Conservation (phyloP, 2,113 vertebrate species). For the Caretta caretta region DNA sequence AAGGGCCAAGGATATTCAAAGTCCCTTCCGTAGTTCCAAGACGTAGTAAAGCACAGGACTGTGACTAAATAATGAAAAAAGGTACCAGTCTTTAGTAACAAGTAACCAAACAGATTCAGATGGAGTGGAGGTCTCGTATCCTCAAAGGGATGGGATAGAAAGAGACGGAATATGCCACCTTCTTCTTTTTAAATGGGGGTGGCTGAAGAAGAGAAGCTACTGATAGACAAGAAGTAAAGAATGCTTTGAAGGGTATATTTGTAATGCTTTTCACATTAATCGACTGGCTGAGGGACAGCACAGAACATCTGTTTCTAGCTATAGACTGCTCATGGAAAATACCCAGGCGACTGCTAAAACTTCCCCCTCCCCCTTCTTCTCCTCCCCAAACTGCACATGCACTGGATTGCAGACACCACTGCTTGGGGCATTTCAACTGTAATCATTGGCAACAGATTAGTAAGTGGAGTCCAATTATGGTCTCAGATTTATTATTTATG, state of each 20-base stretch:
- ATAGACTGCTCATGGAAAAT: slow-evolving; percentile 82
- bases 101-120: background rate
- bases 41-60: background rate
- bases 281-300: slow-evolving; percentile 59
- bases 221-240: slow-evolving; percentile 8
- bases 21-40: background rate
- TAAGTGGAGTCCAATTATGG: slow-evolving; percentile 2
- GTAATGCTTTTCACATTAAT: slow-evolving; percentile 70
- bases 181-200: background rate
- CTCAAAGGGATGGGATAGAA: background rate
- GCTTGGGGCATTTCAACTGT: slow-evolving; percentile 4
- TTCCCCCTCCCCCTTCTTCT: background rate
- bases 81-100: accelerated
- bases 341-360: slow-evolving; percentile 63
- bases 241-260: slow-evolving; percentile 71
- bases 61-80: background rate
- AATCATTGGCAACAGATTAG: slow-evolving; percentile 37
- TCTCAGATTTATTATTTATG: slow-evolving; percentile 26
- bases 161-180: background rate
- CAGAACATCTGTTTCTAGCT: slow-evolving; percentile 86
- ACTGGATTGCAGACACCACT: background rate
- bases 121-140: background rate
- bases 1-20: background rate
- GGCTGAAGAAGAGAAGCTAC: background rate
- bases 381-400: slow-evolving; percentile 30